Evolutionary conservation across 2,888 invertebrate species (phyloP), one percentile per base, ranked within the genome.

Genomic region (Machimus rusticus): DNA sequence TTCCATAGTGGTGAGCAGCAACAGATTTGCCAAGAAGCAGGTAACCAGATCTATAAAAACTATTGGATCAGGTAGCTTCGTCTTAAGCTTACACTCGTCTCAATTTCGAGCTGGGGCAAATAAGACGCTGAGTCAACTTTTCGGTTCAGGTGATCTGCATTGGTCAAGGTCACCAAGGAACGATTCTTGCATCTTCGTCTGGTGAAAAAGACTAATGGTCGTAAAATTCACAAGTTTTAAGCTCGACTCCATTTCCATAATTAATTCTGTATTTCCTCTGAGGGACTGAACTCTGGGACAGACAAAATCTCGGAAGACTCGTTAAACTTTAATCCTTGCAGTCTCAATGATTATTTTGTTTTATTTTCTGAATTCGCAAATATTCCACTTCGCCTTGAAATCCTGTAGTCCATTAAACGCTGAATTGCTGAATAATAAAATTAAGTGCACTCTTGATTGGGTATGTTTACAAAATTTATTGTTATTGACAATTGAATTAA

Each of bases 101-200:
- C 31, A 79, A 79, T 46, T 79, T 79, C 31, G 28, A n/a, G 66
- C 28, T 28, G 51, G 57, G 28, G 81, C 55, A n/a, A 55, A 31
- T 31, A 55, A 81, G 34, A 12, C 37, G 81, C 55, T 81, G 81
- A 81, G 81, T 81, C 81, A 81, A 81, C 81, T 74, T 74, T 85
- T 85, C 85, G 85, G 85, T 85, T 85, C 85, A 85, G 85, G 74
- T 85, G 74, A 85, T 85, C 74, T 85, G 85, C 85, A 85, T 85
- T 74, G 74, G 85, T 85, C 85, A 85, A 85, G 85, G 85, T 85
- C 74, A 46, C 74, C 12, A n/a, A 46, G 74, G 74, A 74, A 16
- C n/a, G 34, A 57, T 82, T 78, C 43, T 78, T 78, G 78, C 78
- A 78, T 78, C 43, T 78, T 78, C 78, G 78, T 78, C 78, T 78